A percentile compares a stretch with the other conserved stretches of the same genome.
phyloP scores from a whole-genome alignment of 2,888 invertebrate genomes.

The Stegana nigrithorax region DNA sequence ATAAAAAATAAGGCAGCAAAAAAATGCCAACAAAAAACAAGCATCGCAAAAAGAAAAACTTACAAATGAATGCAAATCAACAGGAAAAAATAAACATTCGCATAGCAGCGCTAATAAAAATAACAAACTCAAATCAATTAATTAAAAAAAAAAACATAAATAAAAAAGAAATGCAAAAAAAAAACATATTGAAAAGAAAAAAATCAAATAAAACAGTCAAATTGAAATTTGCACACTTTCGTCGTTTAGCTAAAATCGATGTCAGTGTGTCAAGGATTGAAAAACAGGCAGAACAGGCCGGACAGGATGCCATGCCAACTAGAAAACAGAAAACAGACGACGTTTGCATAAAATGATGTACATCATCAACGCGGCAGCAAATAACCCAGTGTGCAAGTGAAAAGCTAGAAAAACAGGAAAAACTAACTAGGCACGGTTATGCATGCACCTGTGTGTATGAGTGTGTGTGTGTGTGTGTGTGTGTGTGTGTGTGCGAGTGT shows the following conservation, averaged over 20 bases:
- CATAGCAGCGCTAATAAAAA: background rate
- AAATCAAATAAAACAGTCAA: background rate
- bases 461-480: background rate
- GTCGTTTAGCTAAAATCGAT: background rate
- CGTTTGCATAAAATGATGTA: background rate
- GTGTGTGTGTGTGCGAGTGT: background rate
- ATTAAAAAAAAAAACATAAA: background rate
- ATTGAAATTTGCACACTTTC: background rate
- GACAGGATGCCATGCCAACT: background rate
- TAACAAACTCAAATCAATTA: background rate
- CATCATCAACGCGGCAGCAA: background rate
- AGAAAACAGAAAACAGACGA: background rate
- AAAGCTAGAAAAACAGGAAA: conserved; percentile 8
- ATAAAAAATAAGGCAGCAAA: too few species aligned
- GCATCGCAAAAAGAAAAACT: too few species aligned
- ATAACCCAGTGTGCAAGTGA: background rate
- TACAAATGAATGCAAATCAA: too few species aligned
- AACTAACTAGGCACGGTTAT: background rate
- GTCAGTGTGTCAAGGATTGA: conserved; percentile 10
- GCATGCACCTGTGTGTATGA: background rate
- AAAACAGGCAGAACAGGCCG: conserved; percentile 7
- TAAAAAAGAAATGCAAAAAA: background rate
- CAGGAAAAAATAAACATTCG: background rate
- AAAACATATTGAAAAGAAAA: background rate
- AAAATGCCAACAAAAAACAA: too few species aligned